Percentiles rank a stretch among this genome's conserved stretches.
Conservation (phyloP, 2,113 vertebrate species). For the Lophius piscatorius region DNA sequence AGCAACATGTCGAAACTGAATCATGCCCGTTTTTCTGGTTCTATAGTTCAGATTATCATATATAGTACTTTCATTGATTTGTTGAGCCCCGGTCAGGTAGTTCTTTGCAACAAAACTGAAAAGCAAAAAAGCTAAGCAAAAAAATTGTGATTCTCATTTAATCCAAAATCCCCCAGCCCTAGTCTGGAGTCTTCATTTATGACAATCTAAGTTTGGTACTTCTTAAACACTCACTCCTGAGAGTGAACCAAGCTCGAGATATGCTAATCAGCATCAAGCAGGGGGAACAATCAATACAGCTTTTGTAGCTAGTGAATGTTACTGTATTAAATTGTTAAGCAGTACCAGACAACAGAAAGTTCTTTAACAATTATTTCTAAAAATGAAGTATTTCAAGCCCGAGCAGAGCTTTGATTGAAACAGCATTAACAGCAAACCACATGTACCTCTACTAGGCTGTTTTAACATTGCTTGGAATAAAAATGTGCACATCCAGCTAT, state of each 20-base stretch:
- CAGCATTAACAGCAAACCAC: background rate
- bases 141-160: no score
- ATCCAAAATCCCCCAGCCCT: no score
- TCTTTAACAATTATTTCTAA: background rate
- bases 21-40: no score
- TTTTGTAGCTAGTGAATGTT: background rate
- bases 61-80: no score
- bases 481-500: background rate
- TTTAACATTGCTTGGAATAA: background rate
- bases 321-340: background rate
- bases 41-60: no score
- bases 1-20: no score
- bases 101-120: no score
- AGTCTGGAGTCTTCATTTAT: background rate
- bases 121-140: no score
- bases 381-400: background rate
- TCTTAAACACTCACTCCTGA: background rate
- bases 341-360: background rate
- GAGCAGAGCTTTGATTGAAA: background rate
- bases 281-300: background rate
- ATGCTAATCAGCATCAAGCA: background rate
- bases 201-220: background rate
- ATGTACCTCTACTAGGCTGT: background rate
- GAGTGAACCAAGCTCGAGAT: constrained; percentile 5
- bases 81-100: no score